Base-by-base conservation (phyloP, 1,140 invertebrate species). In the Aplysia californica region DNA sequence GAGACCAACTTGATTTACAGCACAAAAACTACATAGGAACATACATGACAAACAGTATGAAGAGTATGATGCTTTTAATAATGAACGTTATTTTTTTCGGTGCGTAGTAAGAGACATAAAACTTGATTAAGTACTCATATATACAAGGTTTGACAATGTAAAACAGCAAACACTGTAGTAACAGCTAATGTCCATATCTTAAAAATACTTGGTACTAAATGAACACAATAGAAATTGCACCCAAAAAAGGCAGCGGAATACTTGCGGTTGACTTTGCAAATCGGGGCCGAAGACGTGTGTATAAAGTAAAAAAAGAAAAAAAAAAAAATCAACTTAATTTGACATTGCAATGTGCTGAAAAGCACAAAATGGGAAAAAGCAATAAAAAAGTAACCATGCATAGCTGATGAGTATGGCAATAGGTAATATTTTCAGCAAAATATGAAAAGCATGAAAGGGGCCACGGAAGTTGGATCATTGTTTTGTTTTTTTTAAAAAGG, bases 81-180 rank as follows among this genome's bases (percentile, higher is more conserved):
- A 21, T 69, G 67, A 21, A 41, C 31, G 44, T 41, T 15, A 31
- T 39, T 64, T 39, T 73, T 31, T 73, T 36, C 58, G 20, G 61
- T 36, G 29, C 29, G 29, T 58, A 31, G 61, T 39, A 59, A 71
- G 21, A n/a, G 26, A 69, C 44, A 55, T 33, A 72, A 21, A 4
- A 33, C 23, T 38, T n/a, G 56, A 29, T 64, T 39, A 33, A 64
- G 20, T 64, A 38, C 29, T 59, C 20, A 3, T 23, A 36, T 3
- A 26, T 26, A 58, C 58, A 65, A 6, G 39, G 39, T n/a, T 36
- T 2, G 39, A 20, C 35, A 65, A 33, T 33, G 33, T 36, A 6
- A 65, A 65, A 65, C 29, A 18, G 39, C 20, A 65, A 2, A 23
- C 61, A 36, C 4, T 21, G 31, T 65, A n/a, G n/a, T n/a, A n/a